Percentiles rank a stretch among this genome's conserved stretches.
phyloP scores from a whole-genome alignment of 2,888 invertebrate genomes.

The Bellardia bayeri region DNA sequence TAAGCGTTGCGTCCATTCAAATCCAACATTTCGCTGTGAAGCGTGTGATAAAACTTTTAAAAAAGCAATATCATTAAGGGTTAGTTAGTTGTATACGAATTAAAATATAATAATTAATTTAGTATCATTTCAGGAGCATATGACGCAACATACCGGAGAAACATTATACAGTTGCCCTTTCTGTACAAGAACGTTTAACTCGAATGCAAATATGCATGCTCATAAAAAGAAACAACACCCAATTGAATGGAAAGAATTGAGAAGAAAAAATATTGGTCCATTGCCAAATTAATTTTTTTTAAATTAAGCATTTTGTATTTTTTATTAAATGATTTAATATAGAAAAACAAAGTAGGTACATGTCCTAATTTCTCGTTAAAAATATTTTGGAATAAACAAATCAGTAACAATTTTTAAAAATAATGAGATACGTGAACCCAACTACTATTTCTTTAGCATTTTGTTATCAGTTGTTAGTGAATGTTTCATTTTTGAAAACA shows the following conservation, averaged over 20 bases:
- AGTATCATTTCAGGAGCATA: conserved; percentile 79
- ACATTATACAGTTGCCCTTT: conserved; percentile 83
- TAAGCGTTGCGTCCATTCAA: conserved; percentile 82
- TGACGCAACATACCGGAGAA: conserved; percentile 84
- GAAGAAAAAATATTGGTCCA: conserved; percentile 79
- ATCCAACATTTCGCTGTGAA: conserved; percentile 79
- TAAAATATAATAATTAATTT: neutral
- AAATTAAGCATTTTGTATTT: neutral
- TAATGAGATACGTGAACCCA: too few relatives aligned
- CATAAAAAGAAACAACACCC: conserved; percentile 83
- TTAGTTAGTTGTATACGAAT: conserved; percentile 59
- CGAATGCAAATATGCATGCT: conserved; percentile 83
- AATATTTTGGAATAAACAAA: too few relatives aligned
- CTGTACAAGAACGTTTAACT: conserved; percentile 83
- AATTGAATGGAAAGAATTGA: conserved; percentile 75
- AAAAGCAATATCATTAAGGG: conserved; percentile 82
- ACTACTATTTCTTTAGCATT: neutral
- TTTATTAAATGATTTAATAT: too few relatives aligned
- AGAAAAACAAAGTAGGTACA: too few relatives aligned
- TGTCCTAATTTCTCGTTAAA: too few relatives aligned
- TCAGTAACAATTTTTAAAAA: too few relatives aligned
- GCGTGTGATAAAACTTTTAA: conserved; percentile 83
- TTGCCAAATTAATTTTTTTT: conserved; percentile 29
- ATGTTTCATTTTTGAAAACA: neutral
- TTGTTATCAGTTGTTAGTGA: neutral